Evolutionary conservation across 2,113 vertebrate species (phyloP), one percentile per base, ranked within the genome.

Genomic region (Elgaria multicarinata): DNA sequence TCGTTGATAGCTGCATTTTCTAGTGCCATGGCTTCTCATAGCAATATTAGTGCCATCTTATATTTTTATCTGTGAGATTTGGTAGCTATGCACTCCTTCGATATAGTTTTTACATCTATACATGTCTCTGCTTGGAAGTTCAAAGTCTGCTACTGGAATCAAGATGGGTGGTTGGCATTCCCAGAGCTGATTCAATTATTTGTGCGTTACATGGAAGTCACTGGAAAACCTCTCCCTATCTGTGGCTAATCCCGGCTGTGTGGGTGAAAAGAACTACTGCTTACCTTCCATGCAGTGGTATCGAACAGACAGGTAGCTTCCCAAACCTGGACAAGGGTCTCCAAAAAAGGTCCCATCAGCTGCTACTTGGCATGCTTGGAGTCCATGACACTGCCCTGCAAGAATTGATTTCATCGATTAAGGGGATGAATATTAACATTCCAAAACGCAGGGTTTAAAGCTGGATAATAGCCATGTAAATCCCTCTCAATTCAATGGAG

Each of bases 231-330:
- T 20, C 55, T 7, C 26, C 18, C 39, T 26, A 14, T 50, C 44
- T 24, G 5, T 31, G 4, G 31, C 2, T 3, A 6, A 10, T n/a
- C 55, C 36, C 67, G n/a, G 53, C 14, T 31, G 5, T 0, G 85
- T 83, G 39, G 67, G 3, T 26, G 74, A 18, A 36, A 91, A 42
- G 0, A 0, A 14, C 1, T 18, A 86, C 6, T 33, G 83, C 98
- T 95, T 94, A 99, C 99, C 98, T 93, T 99, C 97, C 95, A 94
- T 98, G 96, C 98, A 99, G 95, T 95, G 97, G 91, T 99, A 99
- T 1, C 97, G 98, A 89, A 99, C 91, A 89, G 98, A 98, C 86
- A 99, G 96, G 95, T 99, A 99, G 93, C 97, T 99, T 91, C 98
- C 98, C 36, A 92, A 90, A 10, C 83, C 79, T n/a, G 97, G 98